A percentile compares a stretch with the other conserved stretches of the same genome.
Evolutionary conservation across 2,888 invertebrate species (phyloP).

Genomic region (Apamea epomidion): DNA sequence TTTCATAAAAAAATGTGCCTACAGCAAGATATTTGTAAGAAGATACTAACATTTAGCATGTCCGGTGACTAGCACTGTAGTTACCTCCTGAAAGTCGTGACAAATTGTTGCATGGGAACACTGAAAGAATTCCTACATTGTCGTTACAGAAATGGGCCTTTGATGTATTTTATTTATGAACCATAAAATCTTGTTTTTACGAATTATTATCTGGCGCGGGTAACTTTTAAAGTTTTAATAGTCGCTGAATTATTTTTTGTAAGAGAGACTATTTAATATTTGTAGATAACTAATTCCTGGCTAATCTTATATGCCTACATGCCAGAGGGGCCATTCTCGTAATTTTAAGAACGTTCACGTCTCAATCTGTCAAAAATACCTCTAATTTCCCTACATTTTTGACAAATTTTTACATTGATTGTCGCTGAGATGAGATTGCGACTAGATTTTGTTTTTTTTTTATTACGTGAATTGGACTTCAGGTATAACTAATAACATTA

Average conservation of each 20-base stretch:
- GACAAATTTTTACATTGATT: not conserved
- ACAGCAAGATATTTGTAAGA: not conserved
- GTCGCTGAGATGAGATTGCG: not conserved
- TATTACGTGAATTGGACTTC: not conserved
- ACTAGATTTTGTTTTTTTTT: not conserved
- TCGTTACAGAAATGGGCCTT: slow-evolving; percentile 51
- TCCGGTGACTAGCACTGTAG: not conserved
- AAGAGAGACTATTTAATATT: slow-evolving; percentile 26
- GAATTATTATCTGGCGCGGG: slow-evolving; percentile 60
- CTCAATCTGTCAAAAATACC: not conserved
- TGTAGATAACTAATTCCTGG: slow-evolving; percentile 17
- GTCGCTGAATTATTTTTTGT: slow-evolving; percentile 55
- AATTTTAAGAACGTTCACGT: not conserved
- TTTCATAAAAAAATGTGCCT: not conserved
- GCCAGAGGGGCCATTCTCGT: not conserved
- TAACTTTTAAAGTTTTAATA: slow-evolving; percentile 57
- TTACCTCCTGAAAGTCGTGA: slow-evolving; percentile 13
- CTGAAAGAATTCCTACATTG: slow-evolving; percentile 42
- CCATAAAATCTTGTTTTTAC: slow-evolving; percentile 60
- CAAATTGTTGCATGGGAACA: slow-evolving; percentile 32
- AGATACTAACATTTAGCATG: not conserved
- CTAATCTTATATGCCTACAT: not conserved
- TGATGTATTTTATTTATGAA: slow-evolving; percentile 64
- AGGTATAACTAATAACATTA: slow-evolving; percentile 20
- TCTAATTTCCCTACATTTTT: not conserved